Evolutionary conservation across 2,888 invertebrate genomes (phyloP), one percentile per base, ranked within the genome.

Genomic region (Pantelozetes paolii): DNA sequence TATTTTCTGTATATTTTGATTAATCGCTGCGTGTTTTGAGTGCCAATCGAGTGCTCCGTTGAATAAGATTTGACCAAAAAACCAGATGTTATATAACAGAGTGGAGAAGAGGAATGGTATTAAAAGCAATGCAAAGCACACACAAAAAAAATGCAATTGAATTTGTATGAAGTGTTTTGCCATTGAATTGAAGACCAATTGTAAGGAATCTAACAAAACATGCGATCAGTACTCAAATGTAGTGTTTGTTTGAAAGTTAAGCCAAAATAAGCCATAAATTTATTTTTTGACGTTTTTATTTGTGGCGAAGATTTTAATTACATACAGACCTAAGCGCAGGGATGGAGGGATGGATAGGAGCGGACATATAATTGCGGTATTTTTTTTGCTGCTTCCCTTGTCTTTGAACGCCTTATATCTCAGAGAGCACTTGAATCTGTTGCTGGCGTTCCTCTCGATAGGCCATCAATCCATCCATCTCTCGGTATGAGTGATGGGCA

Each of bases 231-330:
- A 2, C 9, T n/a, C 20, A 20, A 54, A 26, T 54, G 9, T 45
- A 45, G 9, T 36, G 36, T 45, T 18, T 45, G 8, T 45, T 2
- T n/a, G n/a, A n/a, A n/a, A n/a, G n/a, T n/a, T n/a, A n/a, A n/a
- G n/a, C n/a, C n/a, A n/a, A n/a, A 23, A 1, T 13, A 64, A 40
- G 40, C 23, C 64, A 64, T 64, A 64, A 20, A 64, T 64, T 8
- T 62, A 20, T 2, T 54, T 40, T 57, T 64, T 64, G 64, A 64
- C 64, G 40, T 30, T 36, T 64, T 64, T 64, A 64, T 64, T 64
- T 64, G 64, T 64, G 64, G 64, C 64, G 13, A 32, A n/a, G 36
- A 64, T 64, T 64, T 40, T 64, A 64, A 64, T 64, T 64, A 64
- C n/a, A 64, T 8, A 28, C 23, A 11, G n/a, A 13, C 28, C 54